Percentiles rank a stretch among this genome's conserved stretches.
Conservation (phyloP, 2,113 vertebrate genomes). For the Cichladusa arquata region DNA sequence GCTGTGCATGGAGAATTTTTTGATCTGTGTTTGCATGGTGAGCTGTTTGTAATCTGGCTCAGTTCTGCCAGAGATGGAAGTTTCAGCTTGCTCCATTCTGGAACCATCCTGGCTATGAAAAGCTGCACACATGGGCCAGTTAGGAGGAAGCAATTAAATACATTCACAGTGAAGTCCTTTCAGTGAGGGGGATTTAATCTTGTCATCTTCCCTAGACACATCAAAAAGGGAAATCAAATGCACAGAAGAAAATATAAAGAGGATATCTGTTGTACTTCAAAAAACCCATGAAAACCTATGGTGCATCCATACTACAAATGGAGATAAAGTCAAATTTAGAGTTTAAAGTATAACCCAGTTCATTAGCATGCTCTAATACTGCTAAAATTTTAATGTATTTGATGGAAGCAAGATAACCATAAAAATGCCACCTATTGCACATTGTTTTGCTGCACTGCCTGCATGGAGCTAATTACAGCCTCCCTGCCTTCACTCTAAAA, state of each 20-base stretch:
- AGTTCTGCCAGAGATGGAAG: not conserved
- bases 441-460: not conserved
- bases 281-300: not conserved
- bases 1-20: not conserved
- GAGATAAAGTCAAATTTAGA: not conserved
- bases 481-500: slow-evolving; percentile 1
- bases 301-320: not conserved
- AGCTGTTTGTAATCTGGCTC: not conserved
- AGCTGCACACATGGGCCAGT: not conserved
- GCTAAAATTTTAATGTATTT: not conserved
- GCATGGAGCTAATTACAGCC: slow-evolving; percentile 2
- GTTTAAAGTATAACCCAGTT: not conserved
- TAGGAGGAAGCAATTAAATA: slow-evolving; percentile 43
- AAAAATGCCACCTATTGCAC: not conserved
- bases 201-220: not conserved
- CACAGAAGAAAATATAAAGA: not conserved
- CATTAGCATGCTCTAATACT: not conserved
- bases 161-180: not conserved
- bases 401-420: not conserved
- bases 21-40: not conserved
- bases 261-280: not conserved
- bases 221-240: slow-evolving; percentile 2
- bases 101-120: slow-evolving; percentile 12
- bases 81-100: not conserved
- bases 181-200: slow-evolving; percentile 1